Base-by-base conservation (phyloP, 1,140 invertebrate genomes). In the Augochlora pura region DNA sequence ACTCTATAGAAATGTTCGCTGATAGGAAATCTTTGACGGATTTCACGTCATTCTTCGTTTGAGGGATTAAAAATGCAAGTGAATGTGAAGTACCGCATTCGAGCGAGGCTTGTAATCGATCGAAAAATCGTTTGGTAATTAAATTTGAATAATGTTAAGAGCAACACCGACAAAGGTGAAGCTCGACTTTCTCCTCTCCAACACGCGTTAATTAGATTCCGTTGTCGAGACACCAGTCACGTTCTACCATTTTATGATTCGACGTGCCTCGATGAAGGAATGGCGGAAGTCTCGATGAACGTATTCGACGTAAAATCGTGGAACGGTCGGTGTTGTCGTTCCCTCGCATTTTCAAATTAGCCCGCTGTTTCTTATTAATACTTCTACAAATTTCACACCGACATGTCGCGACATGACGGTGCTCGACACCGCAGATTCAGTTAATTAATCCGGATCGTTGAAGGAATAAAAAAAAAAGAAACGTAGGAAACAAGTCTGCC, bases 181-280 rank as follows among this genome's bases (percentile, higher is more conserved):
- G 32, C 4, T 16, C 32, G 74, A 54, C 18, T 60, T 74, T 74
- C 62, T 59, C 52, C 60, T 74, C 60, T 42, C 60, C 38, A 16
- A 9, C 5, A 2, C 25, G 12, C 12, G 9, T 62, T 74, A 74
- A 79, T 79, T 66, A 79, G 63, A 79, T 79, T 74, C 63, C 39
- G 59, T 39, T 39, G 39, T 59, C 42, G 38, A 27, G 71, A 74
- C 52, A 25, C 63, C 21, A 39, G 39, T 79, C 77, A 39, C 70
- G 77, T 74, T 46, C 60, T 49, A 18, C 49, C 23, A 9, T 57
- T 79, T 79, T 72, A 65, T 39, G 25, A 54, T 52, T 54, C 60
- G 67, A 71, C 32, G 60, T 71, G 67, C 23, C 6, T 16, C 68
- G 57, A 63, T 38, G 49, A 65, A 21, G 6, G 23, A 49, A 49